These are phyloP conservation scores for Galbula dea DNA, from an alignment of 2,113 vertebrate species.

Conservation along the genomic window DNA sequence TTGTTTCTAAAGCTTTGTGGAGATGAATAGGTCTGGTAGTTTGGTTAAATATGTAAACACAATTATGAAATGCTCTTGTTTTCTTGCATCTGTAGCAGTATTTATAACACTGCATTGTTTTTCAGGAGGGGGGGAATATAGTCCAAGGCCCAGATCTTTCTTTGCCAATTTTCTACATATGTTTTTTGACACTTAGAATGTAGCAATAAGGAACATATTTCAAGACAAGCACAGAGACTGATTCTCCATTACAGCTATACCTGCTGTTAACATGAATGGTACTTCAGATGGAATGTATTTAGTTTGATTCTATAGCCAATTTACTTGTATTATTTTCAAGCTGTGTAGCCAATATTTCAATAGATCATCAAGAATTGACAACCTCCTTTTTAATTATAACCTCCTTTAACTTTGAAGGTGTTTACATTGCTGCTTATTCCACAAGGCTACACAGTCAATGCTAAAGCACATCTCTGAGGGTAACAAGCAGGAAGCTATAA, in stretches of 20 bases:
- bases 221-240: not conserved
- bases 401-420: not conserved
- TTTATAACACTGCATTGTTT: not conserved
- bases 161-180: not conserved
- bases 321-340: constrained; percentile 10
- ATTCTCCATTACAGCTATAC: not conserved
- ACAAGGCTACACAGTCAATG: no score
- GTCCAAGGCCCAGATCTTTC: not conserved
- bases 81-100: constrained; percentile 14
- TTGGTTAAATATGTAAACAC: not conserved
- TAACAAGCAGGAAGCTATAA: not conserved
- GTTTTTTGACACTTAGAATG: not conserved
- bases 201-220: not conserved
- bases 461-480: not conserved
- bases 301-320: not conserved
- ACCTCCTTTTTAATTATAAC: constrained; percentile 25
- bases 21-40: not conserved
- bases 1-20: constrained; percentile 30
- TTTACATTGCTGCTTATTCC: no score
- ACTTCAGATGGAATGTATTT: not conserved
- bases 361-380: not conserved
- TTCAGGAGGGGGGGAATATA: fast-evolving
- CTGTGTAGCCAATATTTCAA: not conserved
- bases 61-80: not conserved
- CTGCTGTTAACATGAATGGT: not conserved